phyloP scores from a whole-genome alignment of 1,140 invertebrate species.

The Leptonema lineaticorne region DNA sequence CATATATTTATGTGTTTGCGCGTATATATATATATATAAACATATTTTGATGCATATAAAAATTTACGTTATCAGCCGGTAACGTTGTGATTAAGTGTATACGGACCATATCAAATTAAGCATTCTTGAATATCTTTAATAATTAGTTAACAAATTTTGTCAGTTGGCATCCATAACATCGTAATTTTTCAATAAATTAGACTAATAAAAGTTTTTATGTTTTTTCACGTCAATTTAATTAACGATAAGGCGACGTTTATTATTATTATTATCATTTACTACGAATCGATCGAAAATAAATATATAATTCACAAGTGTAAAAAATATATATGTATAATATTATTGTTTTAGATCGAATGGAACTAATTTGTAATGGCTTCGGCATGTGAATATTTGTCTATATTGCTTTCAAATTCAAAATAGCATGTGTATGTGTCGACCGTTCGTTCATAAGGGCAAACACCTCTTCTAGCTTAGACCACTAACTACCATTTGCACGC shows the following conservation, averaged over 20 bases:
- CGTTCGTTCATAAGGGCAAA: background rate
- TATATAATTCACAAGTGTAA: too few relatives aligned
- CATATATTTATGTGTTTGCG: background rate
- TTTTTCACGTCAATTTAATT: slow-evolving; percentile 1
- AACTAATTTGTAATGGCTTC: too few relatives aligned
- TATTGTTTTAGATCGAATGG: too few relatives aligned
- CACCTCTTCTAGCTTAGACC: background rate
- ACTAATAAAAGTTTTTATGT: slow-evolving; percentile 1
- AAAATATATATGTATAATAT: too few relatives aligned
- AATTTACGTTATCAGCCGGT: background rate
- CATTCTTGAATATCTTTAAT: background rate
- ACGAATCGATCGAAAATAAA: too few relatives aligned
- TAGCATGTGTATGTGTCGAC: too few relatives aligned
- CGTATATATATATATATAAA: too few relatives aligned
- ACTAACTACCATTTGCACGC: background rate
- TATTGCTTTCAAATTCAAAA: too few relatives aligned
- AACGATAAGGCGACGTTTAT: background rate
- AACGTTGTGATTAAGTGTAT: too few relatives aligned
- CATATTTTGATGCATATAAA: too few relatives aligned
- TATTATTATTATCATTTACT: too few relatives aligned
- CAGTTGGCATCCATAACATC: background rate
- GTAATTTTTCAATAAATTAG: slow-evolving; percentile 9
- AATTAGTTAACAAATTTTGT: slow-evolving; percentile 4
- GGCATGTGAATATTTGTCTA: background rate
- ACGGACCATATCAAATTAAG: background rate